Percentiles rank a stretch among this genome's conserved stretches.
Conservation (phyloP, 2,888 invertebrate genomes). For the Agrotis exclamationis region DNA sequence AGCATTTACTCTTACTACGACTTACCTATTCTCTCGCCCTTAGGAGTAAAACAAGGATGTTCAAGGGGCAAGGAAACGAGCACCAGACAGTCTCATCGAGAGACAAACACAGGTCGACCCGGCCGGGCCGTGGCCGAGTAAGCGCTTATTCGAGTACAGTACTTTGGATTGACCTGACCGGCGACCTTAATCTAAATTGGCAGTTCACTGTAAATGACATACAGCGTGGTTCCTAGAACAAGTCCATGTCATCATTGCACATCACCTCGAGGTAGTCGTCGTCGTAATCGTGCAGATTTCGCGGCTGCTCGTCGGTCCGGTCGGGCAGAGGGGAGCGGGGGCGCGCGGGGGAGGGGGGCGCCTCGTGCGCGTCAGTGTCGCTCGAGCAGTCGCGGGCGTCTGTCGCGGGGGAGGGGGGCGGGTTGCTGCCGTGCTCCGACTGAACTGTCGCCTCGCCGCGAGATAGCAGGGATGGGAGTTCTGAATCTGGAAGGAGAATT, state of each 20-base stretch:
- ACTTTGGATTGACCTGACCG: slow-evolving; percentile 48
- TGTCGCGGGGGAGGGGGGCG: slow-evolving; percentile 95
- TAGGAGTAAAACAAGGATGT: slow-evolving; percentile 35
- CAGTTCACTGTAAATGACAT: slow-evolving; percentile 35
- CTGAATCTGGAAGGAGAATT: slow-evolving; percentile 83
- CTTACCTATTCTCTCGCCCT: slow-evolving; percentile 43
- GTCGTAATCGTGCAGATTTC: slow-evolving; percentile 84
- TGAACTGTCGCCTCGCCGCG: slow-evolving; percentile 91
- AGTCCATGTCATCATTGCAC: slow-evolving; percentile 94
- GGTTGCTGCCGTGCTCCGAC: slow-evolving; percentile 93
- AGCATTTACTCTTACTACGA: slow-evolving; percentile 29
- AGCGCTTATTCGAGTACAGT: slow-evolving; percentile 53
- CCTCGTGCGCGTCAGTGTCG: slow-evolving; percentile 89
- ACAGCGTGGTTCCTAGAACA: slow-evolving; percentile 87
- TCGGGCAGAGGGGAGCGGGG: slow-evolving; percentile 62
- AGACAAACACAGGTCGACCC: slow-evolving; percentile 24
- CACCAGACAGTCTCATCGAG: slow-evolving; percentile 45
- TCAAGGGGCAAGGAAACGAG: slow-evolving; percentile 51
- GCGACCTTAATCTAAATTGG: slow-evolving; percentile 42
- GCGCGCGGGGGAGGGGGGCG: slow-evolving; percentile 57
- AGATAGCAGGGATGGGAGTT: slow-evolving; percentile 92
- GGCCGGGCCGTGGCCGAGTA: slow-evolving; percentile 16
- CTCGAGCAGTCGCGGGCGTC: slow-evolving; percentile 93
- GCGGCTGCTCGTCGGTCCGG: slow-evolving; percentile 72
- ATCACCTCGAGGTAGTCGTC: slow-evolving; percentile 94